Evolutionary conservation across 2,888 invertebrate genomes (phyloP), one percentile per base, ranked within the genome.

Genomic region (Nymphalis c-album): DNA sequence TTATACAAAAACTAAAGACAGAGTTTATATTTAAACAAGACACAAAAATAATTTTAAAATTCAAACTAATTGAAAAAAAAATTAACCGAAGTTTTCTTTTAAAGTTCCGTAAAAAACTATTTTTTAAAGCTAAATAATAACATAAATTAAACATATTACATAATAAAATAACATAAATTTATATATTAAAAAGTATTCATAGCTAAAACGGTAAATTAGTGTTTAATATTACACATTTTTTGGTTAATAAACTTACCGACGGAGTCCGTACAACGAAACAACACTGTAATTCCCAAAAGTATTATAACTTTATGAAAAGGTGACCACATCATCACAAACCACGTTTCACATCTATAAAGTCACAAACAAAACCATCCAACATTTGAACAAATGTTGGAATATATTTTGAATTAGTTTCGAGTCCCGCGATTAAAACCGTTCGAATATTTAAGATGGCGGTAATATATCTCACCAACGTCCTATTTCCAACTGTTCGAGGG

Each of bases 281-380:
- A 83, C 88, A 90, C 89, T 86, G 89, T 83, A 86, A 90, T 81
- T 89, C 88, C 90, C 77, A 88, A 80, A 80, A 88, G 78, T 75
- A 87, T 74, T 65, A 80, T 72, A 74, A 77, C 75, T 74, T 85
- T 78, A 60, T 60, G 53, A 74, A 85, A 80, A 74, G 74, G 76
- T 68, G 75, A 76, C 78, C 87, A 88, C 88, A 84, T 84, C 87
- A 90, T 76, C 84, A 82, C 80, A 71, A 73, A 75, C 76, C 55
- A 55, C 55, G 55, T 31, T 35, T 35, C 55, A 55, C 55, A 55
- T 55, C n/a, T 31, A 55, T 31, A 31, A n/a, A 31, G 63, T 71
- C 68, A 72, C 70, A 51, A 47, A 35, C n/a, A 26, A 55, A 64
- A 60, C 22, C 50, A 64, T 64, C 53, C 10, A 57, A 65, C 60